Evolutionary conservation across 2,113 vertebrate species (phyloP).

Genomic region (Ranitomeya variabilis): DNA sequence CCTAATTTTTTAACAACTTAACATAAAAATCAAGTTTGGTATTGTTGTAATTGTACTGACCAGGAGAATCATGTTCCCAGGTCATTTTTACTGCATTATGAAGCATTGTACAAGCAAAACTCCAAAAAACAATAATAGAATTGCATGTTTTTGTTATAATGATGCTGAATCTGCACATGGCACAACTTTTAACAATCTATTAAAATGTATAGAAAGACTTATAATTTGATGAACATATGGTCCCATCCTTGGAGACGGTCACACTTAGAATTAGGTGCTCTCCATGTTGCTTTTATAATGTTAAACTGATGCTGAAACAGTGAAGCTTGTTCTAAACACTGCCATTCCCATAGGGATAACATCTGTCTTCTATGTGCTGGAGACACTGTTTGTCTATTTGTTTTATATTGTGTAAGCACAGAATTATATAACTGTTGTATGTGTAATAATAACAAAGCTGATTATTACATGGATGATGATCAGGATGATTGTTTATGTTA

Average conservation of each 20-base stretch:
- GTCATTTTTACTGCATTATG: background rate
- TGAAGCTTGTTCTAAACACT: constrained; percentile 5
- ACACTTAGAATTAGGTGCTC: background rate
- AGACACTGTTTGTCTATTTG: constrained; percentile 8
- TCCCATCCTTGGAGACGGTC: background rate
- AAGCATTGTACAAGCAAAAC: too few species aligned
- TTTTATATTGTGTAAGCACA: background rate
- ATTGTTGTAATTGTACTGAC: too few species aligned
- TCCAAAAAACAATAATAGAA: too few species aligned
- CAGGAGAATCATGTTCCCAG: background rate
- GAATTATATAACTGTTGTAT: background rate
- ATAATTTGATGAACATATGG: background rate
- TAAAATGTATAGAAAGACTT: background rate
- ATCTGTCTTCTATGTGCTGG: constrained; percentile 15
- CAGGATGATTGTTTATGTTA: background rate
- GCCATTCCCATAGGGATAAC: constrained; percentile 9
- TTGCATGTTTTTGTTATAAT: too few species aligned
- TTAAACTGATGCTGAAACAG: background rate
- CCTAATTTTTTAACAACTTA: too few species aligned
- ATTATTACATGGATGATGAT: background rate
- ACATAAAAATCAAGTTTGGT: too few species aligned
- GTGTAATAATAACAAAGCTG: background rate
- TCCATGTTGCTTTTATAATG: background rate
- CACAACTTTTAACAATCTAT: background rate
- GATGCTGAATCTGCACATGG: too few species aligned